Evolutionary conservation across 2,113 vertebrate species (phyloP).

Genomic region (Ochotona curzoniae): DNA sequence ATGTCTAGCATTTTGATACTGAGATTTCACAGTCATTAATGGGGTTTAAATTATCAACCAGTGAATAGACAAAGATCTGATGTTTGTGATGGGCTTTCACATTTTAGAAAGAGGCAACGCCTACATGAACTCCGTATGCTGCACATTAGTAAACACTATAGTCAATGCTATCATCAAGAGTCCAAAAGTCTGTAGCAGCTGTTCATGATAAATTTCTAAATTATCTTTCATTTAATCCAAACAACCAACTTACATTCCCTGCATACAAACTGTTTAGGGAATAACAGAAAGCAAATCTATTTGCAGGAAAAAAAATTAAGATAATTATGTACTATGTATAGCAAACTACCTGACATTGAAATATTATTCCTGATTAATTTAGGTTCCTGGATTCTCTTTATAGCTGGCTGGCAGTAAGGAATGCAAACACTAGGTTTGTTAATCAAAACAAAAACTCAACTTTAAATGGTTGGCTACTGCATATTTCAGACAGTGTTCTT

Average conservation of each 20-base stretch:
- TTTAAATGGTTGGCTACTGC: neutral
- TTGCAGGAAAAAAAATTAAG: neutral
- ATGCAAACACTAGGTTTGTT: neutral
- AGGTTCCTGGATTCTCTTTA: neutral
- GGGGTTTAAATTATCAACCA: constrained; percentile 41
- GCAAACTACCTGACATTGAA: neutral
- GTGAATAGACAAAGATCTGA: neutral
- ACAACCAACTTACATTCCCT: constrained; percentile 65
- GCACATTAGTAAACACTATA: neutral
- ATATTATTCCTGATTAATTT: constrained; percentile 36
- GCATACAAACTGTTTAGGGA: constrained; percentile 64
- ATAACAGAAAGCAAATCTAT: constrained; percentile 48
- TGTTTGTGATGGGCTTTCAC: neutral
- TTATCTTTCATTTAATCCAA: constrained; percentile 39
- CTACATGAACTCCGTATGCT: constrained; percentile 34
- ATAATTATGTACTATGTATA: neutral
- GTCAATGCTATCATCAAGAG: neutral
- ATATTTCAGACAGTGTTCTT: neutral
- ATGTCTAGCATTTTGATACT: neutral
- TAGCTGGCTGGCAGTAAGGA: neutral
- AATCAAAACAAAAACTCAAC: constrained; percentile 29
- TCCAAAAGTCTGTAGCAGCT: constrained; percentile 10
- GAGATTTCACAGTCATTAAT: neutral
- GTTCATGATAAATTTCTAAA: constrained; percentile 47
- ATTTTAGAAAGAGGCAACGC: neutral